Evolutionary conservation across 2,113 vertebrate genomes (phyloP).

Genomic region (Microcebus ravelobensis): DNA sequence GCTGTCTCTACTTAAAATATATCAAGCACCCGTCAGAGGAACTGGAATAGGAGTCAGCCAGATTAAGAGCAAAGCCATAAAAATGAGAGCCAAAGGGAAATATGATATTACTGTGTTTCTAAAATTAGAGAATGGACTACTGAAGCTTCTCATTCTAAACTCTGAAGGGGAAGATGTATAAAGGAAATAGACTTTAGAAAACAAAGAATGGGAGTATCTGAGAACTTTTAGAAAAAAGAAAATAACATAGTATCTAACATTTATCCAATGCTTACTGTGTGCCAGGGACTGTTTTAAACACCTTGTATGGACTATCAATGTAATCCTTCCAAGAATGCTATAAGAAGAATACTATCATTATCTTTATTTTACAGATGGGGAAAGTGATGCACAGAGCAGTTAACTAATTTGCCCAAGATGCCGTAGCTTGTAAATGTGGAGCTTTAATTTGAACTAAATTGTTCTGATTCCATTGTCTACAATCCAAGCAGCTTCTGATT

Average conservation of each 20-base stretch:
- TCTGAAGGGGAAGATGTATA: slow-evolving; percentile 22
- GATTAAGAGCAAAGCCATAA: slow-evolving; percentile 73
- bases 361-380: not conserved
- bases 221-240: slow-evolving; percentile 54
- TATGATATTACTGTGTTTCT: slow-evolving; percentile 68
- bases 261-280: slow-evolving; percentile 46
- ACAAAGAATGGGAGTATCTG: slow-evolving; percentile 4
- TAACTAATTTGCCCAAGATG: slow-evolving; percentile 26
- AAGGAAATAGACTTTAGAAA: slow-evolving; percentile 37
- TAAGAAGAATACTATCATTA: not conserved
- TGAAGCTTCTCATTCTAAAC: not conserved
- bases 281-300: not conserved
- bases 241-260: not conserved
- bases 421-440: not conserved
- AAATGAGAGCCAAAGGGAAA: slow-evolving; percentile 70
- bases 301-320: slow-evolving; percentile 6
- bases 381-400: not conserved
- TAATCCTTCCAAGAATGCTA: not conserved
- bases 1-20: slow-evolving; percentile 75
- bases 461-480: not conserved
- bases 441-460: not conserved
- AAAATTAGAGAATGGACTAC: slow-evolving; percentile 58
- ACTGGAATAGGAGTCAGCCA: slow-evolving; percentile 72
- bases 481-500: not conserved
- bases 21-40: slow-evolving; percentile 66